Conservation (phyloP, 2,113 vertebrate genomes). For the Ginglymostoma cirratum region DNA sequence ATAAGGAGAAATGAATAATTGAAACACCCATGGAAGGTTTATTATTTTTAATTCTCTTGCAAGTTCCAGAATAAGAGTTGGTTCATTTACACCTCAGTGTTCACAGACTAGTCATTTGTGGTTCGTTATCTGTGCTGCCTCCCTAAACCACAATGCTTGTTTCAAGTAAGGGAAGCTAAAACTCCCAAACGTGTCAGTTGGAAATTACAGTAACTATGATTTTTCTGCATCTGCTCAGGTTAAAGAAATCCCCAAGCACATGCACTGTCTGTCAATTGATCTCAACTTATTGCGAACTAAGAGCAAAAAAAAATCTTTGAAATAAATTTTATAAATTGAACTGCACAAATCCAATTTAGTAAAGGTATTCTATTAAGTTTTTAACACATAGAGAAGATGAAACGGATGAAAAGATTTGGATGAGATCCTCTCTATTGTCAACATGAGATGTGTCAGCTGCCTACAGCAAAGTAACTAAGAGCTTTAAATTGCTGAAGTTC, state of each 20-base stretch:
- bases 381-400: neutral
- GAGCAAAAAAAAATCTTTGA: neutral
- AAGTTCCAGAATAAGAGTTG: neutral
- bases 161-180: neutral
- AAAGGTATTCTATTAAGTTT: neutral
- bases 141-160: neutral
- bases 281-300: too few relatives aligned
- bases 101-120: neutral
- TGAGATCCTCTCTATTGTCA: neutral
- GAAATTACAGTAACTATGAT: neutral
- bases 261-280: neutral
- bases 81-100: neutral
- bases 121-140: neutral
- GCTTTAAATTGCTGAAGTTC: neutral
- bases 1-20: neutral
- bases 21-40: too few relatives aligned
- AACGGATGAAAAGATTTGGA: neutral
- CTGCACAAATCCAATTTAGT: neutral
- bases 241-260: neutral
- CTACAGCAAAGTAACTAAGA: neutral
- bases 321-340: neutral
- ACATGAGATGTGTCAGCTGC: neutral
- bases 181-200: neutral
- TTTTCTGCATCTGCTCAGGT: neutral
- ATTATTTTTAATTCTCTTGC: neutral